Base-by-base conservation (phyloP, 2,113 vertebrate species). In the Macroglossus sobrinus region DNA sequence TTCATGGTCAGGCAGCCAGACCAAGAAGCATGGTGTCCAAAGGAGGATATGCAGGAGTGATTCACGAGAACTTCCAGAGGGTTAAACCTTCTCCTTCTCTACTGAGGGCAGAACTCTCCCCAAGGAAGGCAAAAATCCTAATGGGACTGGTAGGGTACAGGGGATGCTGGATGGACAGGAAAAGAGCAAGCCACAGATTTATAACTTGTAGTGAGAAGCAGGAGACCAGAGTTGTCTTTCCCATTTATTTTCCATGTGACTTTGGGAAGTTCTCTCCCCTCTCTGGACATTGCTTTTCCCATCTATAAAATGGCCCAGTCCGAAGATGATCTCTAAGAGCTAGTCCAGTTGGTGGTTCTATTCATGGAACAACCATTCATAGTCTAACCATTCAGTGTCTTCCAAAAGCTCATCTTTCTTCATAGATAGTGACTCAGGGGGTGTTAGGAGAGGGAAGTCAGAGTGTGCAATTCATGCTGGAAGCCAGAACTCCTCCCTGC, bases 121-220 rank as follows among this genome's bases (percentile, higher is more conserved):
- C 26, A 38, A 45, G 4, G 45, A 38, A 45, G 33, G 59, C 7
- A 10, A 53, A 45, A 50, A 13, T 68, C 90, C 24, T 26, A 45
- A n/a, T 2, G 55, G n/a, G 5, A 26, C 53, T 1, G 16, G 50
- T 7, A 38, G 63, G 22, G 14, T 30, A 4, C 1, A 0, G 69
- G 71, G 43, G 28, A 35, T 28, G 47, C 19, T 45, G 19, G 22
- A 18, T 22, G 45, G 57, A 12, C 6, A 7, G 61, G 38, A 45
- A 18, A 57, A 63, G 78, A 43, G 4, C 7, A 33, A 35, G 38
- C 12, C 18, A 24, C 19, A 26, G 78, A 43, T 80, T 75, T 24
- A 1, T 38, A 61, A 61, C 57, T 24, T n/a, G 16, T 50, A 45
- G 33, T 47, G 21, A 75, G 64, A 88, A 61, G n/a, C 63, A 8